Base-by-base conservation (phyloP, 1,140 invertebrate species). In the Drosophila leontia region DNA sequence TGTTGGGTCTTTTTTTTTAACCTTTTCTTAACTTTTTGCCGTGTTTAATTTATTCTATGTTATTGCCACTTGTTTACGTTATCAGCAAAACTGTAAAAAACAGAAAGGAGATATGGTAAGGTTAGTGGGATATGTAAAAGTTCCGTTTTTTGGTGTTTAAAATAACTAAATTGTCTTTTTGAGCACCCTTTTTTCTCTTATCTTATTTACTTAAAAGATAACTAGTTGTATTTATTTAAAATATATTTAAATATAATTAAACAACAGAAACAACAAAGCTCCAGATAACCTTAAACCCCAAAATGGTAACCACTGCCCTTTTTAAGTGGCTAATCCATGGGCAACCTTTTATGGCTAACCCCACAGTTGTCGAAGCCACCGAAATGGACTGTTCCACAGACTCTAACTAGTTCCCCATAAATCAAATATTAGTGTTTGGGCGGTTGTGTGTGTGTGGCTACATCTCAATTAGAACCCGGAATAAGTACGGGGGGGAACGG, bases 381-480 rank as follows among this genome's bases (percentile, higher is more conserved):
- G 13, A 47, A 60, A 19, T 60, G 41, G 58, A 35, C 23, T 19
- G n/a, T 37, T 39, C n/a, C 34, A 45, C n/a, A 51, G 29, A n/a
- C 39, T 23, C 48, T 34, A 42, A 60, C 29, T 63, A 48, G 39
- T 45, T 68, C 26, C 51, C 51, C 63, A 86, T 86, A 86, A 82
- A 79, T 85, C 82, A 82, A 71, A 82, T 75, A 48, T 74, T 68
- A 58, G 57, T 71, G 63, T 45, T 62, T 78, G 63, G 80, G 80
- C 75, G 81, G 55, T 61, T 23, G 23, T 23, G 23, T 70, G 32
- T 51, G 32, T 57, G 41, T 75, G 50, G 75, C 32, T 65, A 50
- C 62, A 69, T 70, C 62, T 50, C 68, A 74, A 42, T 61, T 75
- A 74, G 67, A 32, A 32, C 29, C 19, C 17, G 57, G 57, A 26